Conservation (phyloP, 2,797 vertebrate species). For the Lates japonicus region DNA sequence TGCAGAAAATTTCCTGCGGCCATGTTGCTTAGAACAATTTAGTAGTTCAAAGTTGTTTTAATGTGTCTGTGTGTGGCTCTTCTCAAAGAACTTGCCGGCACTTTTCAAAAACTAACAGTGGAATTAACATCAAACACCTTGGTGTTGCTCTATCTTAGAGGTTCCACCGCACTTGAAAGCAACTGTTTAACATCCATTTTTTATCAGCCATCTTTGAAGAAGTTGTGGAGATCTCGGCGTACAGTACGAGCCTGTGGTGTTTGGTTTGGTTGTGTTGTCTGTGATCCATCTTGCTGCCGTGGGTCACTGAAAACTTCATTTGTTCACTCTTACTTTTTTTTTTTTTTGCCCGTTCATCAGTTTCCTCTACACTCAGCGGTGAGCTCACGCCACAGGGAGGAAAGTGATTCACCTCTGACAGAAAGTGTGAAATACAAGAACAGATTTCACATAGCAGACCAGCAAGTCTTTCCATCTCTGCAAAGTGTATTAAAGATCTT, state of each 20-base stretch:
- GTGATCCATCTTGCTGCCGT: conserved; percentile 40
- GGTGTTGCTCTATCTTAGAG: conserved; percentile 35
- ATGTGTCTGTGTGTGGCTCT: conserved; percentile 55
- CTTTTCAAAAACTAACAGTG: conserved; percentile 67
- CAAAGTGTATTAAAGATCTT: conserved; percentile 26
- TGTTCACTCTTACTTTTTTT: not conserved
- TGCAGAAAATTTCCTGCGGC: conserved; percentile 59
- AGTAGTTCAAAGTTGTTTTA: conserved; percentile 73
- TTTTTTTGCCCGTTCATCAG: conserved; percentile 18
- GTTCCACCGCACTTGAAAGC: conserved; percentile 53
- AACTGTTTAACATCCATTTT: conserved; percentile 68
- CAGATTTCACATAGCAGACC: not conserved
- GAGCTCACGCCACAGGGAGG: not conserved
- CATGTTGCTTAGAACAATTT: conserved; percentile 69
- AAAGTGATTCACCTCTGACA: not conserved
- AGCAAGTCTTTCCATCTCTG: conserved; percentile 11
- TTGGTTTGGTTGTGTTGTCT: conserved; percentile 29
- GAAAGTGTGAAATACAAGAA: not conserved
- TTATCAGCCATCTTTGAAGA: conserved; percentile 66
- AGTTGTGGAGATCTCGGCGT: conserved; percentile 19
- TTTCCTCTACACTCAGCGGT: conserved; percentile 5
- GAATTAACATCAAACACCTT: conserved; percentile 53
- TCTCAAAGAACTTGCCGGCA: conserved; percentile 45
- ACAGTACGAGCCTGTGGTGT: conserved; percentile 5
- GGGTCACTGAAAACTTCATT: conserved; percentile 27